Conservation (phyloP, 2,888 invertebrate species). For the Hyppa rectilinea region DNA sequence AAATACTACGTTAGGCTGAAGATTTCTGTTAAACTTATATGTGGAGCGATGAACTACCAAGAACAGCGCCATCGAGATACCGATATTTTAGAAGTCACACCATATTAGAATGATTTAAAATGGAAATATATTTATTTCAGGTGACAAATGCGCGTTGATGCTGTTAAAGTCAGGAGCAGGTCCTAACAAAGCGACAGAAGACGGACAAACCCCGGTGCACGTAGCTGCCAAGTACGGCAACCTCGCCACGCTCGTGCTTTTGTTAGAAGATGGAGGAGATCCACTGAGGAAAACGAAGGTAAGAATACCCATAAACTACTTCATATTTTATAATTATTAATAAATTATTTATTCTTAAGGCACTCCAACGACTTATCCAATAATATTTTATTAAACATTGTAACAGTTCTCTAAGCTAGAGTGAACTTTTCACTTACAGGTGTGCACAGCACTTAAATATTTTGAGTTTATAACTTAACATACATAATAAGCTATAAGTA, state of each 20-base stretch:
- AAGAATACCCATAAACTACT: too few relatives aligned
- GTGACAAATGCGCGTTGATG: constrained; percentile 97
- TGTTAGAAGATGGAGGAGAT: constrained; percentile 98
- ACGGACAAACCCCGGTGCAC: constrained; percentile 99
- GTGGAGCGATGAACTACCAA: too few relatives aligned
- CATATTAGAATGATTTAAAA: neutral
- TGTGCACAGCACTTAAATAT: too few relatives aligned
- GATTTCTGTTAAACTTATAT: too few relatives aligned
- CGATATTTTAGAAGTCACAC: neutral
- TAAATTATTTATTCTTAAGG: too few relatives aligned
- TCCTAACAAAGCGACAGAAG: constrained; percentile 98
- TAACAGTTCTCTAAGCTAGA: too few relatives aligned
- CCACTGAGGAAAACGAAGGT: constrained; percentile 98
- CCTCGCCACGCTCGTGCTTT: constrained; percentile 95
- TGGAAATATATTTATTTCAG: constrained; percentile 64
- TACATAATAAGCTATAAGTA: too few relatives aligned
- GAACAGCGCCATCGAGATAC: neutral
- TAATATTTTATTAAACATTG: too few relatives aligned
- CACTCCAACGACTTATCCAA: too few relatives aligned
- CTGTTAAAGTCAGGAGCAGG: constrained; percentile 99
- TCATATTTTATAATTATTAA: too few relatives aligned
- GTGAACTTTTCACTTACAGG: too few relatives aligned
- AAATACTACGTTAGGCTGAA: neutral
- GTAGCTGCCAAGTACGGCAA: constrained; percentile 98
- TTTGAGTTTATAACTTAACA: too few relatives aligned